Percentiles rank a stretch among this genome's conserved stretches.
These are phyloP conservation scores for Hylyphantes graminicola DNA, from an alignment of 1,140 invertebrate genomes.

Conservation along the genomic window DNA sequence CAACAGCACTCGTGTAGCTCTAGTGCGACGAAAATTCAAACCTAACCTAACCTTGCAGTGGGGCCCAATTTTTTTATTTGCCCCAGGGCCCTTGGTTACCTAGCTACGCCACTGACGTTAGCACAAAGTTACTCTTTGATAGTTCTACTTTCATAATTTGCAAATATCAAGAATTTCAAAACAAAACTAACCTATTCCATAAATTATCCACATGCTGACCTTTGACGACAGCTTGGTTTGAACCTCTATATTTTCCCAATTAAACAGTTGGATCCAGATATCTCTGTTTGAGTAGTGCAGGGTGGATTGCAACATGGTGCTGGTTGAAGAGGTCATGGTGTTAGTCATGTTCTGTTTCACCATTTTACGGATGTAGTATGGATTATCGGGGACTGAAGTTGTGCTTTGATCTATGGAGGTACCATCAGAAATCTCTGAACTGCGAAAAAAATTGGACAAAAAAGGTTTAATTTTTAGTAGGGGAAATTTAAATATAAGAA, in stretches of 20 bases:
- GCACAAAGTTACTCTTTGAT: background rate
- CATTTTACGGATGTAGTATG: constrained; percentile 31
- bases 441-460: too few relatives aligned
- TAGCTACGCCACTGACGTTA: too few relatives aligned
- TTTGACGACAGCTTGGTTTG: constrained; percentile 52
- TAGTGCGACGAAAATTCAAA: too few relatives aligned
- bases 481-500: too few relatives aligned
- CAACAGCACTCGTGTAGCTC: too few relatives aligned
- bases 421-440: background rate
- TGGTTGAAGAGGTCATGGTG: constrained; percentile 43
- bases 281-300: constrained; percentile 44
- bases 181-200: constrained; percentile 41
- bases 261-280: constrained; percentile 47
- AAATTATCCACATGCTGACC: constrained; percentile 48
- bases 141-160: background rate
- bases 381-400: background rate
- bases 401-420: constrained; percentile 32
- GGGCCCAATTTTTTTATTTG: too few relatives aligned
- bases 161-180: background rate
- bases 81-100: too few relatives aligned
- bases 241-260: constrained; percentile 48
- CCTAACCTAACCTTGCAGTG: too few relatives aligned
- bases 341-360: constrained; percentile 32
- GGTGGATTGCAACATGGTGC: constrained; percentile 44
- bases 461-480: too few relatives aligned